These are phyloP conservation scores for Oryzias curvinotus DNA, from an alignment of 2,113 vertebrate genomes.

Conservation along the genomic window DNA sequence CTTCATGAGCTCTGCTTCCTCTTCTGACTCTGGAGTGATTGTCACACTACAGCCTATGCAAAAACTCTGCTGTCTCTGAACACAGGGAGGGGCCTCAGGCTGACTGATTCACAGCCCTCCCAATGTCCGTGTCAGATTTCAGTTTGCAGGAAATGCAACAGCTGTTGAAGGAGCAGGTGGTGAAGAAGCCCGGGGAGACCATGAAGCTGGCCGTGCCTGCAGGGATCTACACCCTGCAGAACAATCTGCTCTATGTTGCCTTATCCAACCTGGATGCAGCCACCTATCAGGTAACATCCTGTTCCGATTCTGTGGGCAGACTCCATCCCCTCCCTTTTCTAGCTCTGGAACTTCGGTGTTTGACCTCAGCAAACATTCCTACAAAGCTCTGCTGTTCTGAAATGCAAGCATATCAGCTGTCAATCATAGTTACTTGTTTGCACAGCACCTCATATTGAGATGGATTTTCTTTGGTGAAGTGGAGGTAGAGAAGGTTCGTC, in stretches of 20 bases:
- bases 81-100: not conserved
- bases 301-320: not conserved
- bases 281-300: slow-evolving; percentile 66
- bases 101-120: slow-evolving; percentile 7
- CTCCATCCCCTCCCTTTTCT: too few species aligned
- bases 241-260: slow-evolving; percentile 96
- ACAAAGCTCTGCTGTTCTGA: too few species aligned
- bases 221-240: slow-evolving; percentile 97
- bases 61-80: not conserved
- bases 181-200: slow-evolving; percentile 89
- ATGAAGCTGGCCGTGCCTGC: slow-evolving; percentile 95
- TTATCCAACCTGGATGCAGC: slow-evolving; percentile 97
- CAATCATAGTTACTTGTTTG: too few species aligned
- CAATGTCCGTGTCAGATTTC: slow-evolving; percentile 77
- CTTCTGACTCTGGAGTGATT: not conserved
- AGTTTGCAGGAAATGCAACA: slow-evolving; percentile 81
- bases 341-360: too few species aligned
- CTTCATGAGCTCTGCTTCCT: not conserved
- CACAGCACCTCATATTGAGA: too few species aligned
- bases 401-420: too few species aligned
- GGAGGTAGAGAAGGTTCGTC: too few species aligned
- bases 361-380: too few species aligned
- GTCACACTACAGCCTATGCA: not conserved
- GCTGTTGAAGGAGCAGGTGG: slow-evolving; percentile 88
- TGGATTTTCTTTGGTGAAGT: too few species aligned